These are phyloP conservation scores for Thaleichthys pacificus DNA, from an alignment of 2,797 vertebrate species.

Conservation along the genomic window DNA sequence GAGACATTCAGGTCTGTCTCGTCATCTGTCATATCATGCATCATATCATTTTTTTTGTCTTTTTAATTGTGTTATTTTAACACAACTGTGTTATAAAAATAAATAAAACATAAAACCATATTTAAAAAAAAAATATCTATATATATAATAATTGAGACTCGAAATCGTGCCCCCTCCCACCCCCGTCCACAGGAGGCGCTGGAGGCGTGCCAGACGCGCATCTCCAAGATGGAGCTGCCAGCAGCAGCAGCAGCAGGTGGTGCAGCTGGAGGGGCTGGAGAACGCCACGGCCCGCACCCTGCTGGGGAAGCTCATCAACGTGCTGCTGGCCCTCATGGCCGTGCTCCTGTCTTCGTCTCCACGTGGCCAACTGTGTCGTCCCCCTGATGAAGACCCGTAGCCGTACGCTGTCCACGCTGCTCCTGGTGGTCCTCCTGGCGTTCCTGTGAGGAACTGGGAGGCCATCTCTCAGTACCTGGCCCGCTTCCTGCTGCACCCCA, in stretches of 20 bases:
- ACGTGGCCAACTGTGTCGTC: slow-evolving; percentile 94
- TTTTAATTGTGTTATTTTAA: not conserved
- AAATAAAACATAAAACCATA: too few relatives aligned
- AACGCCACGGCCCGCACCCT: slow-evolving; percentile 93
- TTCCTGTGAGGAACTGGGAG: slow-evolving; percentile 96
- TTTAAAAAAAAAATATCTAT: too few relatives aligned
- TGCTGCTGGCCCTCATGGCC: slow-evolving; percentile 93
- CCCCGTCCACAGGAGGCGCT: slow-evolving; percentile 84
- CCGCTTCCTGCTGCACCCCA: slow-evolving; percentile 83
- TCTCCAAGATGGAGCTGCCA: slow-evolving; percentile 99
- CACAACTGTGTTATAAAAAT: too few relatives aligned
- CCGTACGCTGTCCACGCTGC: slow-evolving; percentile 90
- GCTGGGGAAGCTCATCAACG: slow-evolving; percentile 95
- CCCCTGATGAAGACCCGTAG: slow-evolving; percentile 96
- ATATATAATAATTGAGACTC: not conserved
- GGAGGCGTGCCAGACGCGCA: slow-evolving; percentile 95
- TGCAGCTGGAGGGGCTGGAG: slow-evolving; percentile 94
- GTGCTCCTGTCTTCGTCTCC: slow-evolving; percentile 96
- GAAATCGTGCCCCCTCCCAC: not conserved
- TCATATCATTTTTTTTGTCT: not conserved
- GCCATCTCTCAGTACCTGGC: slow-evolving; percentile 85
- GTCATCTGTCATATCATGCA: not conserved
- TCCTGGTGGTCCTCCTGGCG: slow-evolving; percentile 86
- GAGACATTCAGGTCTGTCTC: slow-evolving; percentile 74
- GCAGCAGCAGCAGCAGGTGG: slow-evolving; percentile 97